A percentile compares a stretch with the other conserved stretches of the same genome.
phyloP scores from a whole-genome alignment of 2,797 vertebrate species.

The Paramormyrops hopkinsi region DNA sequence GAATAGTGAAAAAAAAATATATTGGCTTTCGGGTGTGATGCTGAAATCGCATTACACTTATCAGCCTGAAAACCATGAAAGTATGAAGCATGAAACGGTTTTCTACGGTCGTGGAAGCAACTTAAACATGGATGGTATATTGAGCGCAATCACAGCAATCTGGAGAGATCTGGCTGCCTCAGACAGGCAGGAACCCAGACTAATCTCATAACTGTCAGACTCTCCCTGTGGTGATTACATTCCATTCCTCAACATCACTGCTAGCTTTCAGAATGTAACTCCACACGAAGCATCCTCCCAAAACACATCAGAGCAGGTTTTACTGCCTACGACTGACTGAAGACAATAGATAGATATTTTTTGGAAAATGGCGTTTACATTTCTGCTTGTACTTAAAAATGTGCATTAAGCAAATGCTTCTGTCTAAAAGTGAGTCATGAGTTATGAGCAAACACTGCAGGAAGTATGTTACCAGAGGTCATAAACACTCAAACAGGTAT shows the following conservation, averaged over 20 bases:
- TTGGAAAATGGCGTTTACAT: neutral
- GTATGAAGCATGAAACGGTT: neutral
- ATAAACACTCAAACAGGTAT: neutral
- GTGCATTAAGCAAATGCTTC: neutral
- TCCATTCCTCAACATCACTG: neutral
- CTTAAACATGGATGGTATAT: slow-evolving; percentile 6
- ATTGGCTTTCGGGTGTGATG: neutral
- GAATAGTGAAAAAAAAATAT: neutral
- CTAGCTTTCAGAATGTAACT: neutral
- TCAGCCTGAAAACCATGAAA: neutral
- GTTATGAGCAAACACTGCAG: neutral
- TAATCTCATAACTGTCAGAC: neutral
- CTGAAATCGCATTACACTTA: neutral
- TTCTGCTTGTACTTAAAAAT: neutral
- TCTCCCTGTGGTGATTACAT: neutral
- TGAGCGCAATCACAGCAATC: neutral
- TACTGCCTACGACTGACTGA: neutral
- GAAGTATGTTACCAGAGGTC: neutral
- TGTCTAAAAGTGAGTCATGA: neutral
- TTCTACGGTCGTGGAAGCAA: neutral
- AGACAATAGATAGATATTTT: neutral
- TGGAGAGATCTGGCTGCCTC: neutral
- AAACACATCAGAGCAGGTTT: neutral
- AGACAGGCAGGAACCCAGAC: neutral
- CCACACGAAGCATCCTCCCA: neutral